These are phyloP conservation scores for Diarsia rubi DNA, from an alignment of 2,888 invertebrate genomes.

Conservation along the genomic window DNA sequence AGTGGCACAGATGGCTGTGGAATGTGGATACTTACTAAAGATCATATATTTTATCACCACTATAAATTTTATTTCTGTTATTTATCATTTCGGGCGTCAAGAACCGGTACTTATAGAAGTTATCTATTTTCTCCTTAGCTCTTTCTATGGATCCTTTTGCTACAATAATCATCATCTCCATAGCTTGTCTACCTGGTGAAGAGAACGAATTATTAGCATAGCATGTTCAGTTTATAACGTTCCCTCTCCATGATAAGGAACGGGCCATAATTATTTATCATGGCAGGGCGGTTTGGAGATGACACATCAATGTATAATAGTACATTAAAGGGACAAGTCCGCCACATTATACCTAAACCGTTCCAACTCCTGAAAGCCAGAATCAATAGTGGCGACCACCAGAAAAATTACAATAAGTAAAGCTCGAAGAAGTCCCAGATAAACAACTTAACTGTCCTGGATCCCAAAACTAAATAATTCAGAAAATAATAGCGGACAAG, in stretches of 20 bases:
- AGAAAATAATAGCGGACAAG: no score
- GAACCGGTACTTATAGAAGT: conserved; percentile 30
- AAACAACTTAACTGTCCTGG: no score
- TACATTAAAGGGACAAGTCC: no score
- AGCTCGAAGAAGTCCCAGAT: no score
- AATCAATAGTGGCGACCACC: no score
- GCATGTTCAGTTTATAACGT: neutral
- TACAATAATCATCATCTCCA: conserved; percentile 38
- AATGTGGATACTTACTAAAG: conserved; percentile 29
- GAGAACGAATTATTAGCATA: neutral
- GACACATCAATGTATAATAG: no score
- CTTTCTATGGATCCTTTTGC: conserved; percentile 47
- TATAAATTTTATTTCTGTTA: conserved; percentile 21
- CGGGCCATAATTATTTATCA: neutral
- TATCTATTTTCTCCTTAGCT: conserved; percentile 46
- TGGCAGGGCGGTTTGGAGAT: neutral
- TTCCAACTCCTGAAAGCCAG: no score
- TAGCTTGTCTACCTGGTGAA: conserved; percentile 16
- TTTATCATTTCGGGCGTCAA: conserved; percentile 30
- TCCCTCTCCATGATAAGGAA: neutral
- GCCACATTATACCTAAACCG: no score
- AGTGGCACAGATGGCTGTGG: no score
- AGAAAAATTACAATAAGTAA: no score
- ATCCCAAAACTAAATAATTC: no score
- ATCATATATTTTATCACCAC: conserved; percentile 27